Percentiles rank a stretch among this genome's conserved stretches.
Conservation (phyloP, 1,140 invertebrate species). For the Parapsyche elsis region DNA sequence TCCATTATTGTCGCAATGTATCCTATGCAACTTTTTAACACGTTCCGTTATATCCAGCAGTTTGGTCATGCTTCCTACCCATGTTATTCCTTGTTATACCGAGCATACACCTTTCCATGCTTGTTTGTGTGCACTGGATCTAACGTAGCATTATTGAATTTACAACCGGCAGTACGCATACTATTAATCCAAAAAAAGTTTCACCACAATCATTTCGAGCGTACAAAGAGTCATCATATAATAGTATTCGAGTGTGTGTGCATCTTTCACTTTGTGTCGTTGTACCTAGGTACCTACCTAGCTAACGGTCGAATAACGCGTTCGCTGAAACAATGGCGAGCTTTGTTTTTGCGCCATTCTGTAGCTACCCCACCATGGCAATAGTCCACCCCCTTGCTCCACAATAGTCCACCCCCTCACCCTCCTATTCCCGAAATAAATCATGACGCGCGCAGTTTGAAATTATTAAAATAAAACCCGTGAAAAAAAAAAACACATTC, state of each 20-base stretch:
- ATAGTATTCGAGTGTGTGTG: background rate
- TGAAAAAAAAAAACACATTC: constrained; percentile 39
- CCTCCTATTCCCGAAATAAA: constrained; percentile 45
- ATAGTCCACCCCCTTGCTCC: constrained; percentile 1
- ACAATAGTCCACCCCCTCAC: background rate
- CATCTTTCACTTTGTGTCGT: background rate
- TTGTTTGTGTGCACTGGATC: too few relatives aligned
- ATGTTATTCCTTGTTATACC: too few relatives aligned
- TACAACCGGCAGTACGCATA: too few relatives aligned
- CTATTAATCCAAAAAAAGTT: too few relatives aligned
- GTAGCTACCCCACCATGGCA: background rate
- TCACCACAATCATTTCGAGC: too few relatives aligned
- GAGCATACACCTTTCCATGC: too few relatives aligned
- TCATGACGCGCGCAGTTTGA: constrained; percentile 56
- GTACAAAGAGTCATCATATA: too few relatives aligned
- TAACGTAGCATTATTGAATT: too few relatives aligned
- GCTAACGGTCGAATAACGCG: background rate
- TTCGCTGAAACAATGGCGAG: constrained; percentile 16
- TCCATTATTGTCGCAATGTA: too few relatives aligned
- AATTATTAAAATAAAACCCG: constrained; percentile 57
- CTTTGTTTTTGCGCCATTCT: constrained; percentile 9
- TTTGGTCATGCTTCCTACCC: too few relatives aligned
- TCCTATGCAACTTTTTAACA: too few relatives aligned
- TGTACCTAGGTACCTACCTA: background rate
- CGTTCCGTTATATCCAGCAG: too few relatives aligned